Evolutionary conservation across 1,140 invertebrate genomes (phyloP), one percentile per base, ranked within the genome.

Genomic region (Bemisia tabaci): DNA sequence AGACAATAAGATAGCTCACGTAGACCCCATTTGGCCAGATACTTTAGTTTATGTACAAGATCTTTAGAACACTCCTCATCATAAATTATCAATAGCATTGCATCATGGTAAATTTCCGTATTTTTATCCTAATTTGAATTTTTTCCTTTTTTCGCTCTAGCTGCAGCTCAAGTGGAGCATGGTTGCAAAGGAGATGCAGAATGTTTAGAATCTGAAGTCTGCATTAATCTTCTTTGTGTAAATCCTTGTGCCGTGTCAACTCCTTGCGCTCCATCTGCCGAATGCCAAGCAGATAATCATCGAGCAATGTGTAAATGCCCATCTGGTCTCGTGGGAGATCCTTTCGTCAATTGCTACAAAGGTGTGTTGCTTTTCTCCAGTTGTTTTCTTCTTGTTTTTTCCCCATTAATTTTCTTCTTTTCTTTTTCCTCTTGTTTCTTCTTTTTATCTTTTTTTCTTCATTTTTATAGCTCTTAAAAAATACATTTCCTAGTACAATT

Each of bases 291-390:
- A 0, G 77, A 82, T 23, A 84, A 87, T 61, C 91, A 94, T 75
- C 83, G 84, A 68, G 88, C 90, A 11, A 76, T 83, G 1, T 95
- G 92, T 75, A 82, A 80, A 39, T 95, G 93, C 75, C 83, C 89
- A 25, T 74, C 82, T 1, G 87, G 86, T 33, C 82, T 88, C 22
- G 79, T 85, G 59, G 93, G 92, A 63, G 85, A 94, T 83, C 89
- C 91, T 22, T 87, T 87, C 71, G 79, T 87, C 60, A 88, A 87
- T 69, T 95, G 92, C 73, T 85, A 85, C 69, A 82, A 83, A 77
- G 83, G 86, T 86, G 77, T 73, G 11, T 22, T 9, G 33, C 17
- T 48, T 48, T 48, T 5, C 33, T 48, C 5, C 33, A 5, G 5
- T 48, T 48, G 33, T 48, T 48, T 48, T 48, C 33, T 48, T 48